phyloP scores from a whole-genome alignment of 2,888 invertebrate genomes.

The Tineola bisselliella region DNA sequence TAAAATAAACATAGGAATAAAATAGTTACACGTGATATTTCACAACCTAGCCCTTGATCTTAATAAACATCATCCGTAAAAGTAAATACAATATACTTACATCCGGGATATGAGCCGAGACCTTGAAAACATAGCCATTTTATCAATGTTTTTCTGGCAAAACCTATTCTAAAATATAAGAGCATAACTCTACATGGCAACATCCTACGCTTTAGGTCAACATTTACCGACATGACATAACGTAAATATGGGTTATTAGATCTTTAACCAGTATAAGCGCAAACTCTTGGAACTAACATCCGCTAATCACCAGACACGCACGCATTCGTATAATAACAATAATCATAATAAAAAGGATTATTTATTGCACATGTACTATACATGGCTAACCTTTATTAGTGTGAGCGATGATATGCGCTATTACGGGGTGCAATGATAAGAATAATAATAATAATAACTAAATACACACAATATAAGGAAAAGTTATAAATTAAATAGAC shows the following conservation, averaged over 20 bases:
- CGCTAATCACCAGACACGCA: conserved; percentile 19
- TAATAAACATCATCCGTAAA: background rate
- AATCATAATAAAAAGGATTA: too few species aligned
- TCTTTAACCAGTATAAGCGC: conserved; percentile 27
- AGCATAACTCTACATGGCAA: conserved; percentile 38
- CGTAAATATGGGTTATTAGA: conserved; percentile 47
- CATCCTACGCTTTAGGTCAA: conserved; percentile 23
- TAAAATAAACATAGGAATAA: background rate
- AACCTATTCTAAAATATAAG: conserved; percentile 26
- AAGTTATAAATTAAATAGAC: too few species aligned
- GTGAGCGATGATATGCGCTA: too few species aligned
- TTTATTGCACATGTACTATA: too few species aligned
- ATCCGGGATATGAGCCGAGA: background rate
- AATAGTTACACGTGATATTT: background rate
- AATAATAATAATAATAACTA: too few species aligned
- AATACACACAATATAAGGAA: too few species aligned
- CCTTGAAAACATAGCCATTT: background rate
- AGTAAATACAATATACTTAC: background rate
- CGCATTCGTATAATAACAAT: too few species aligned
- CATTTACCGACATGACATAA: conserved; percentile 42
- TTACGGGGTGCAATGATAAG: too few species aligned
- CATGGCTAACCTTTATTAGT: too few species aligned
- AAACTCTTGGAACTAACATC: conserved; percentile 31
- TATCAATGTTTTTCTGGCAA: background rate
- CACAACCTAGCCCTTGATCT: background rate